Evolutionary conservation across 1,140 invertebrate species (phyloP).

Genomic region (Drosophila kohkoa): DNA sequence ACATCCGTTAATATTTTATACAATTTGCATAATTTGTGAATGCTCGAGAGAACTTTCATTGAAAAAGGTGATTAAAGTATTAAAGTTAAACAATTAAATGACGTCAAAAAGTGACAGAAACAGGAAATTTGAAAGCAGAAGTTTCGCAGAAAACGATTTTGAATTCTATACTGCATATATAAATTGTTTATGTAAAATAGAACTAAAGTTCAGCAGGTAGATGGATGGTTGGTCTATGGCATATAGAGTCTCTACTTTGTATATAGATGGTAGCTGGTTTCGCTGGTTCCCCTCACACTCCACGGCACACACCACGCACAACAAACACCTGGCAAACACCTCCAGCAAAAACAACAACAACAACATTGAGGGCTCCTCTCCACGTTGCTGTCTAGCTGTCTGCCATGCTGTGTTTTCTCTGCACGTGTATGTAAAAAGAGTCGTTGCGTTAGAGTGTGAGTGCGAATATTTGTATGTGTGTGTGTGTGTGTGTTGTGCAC

Average conservation of each 20-base stretch:
- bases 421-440: slow-evolving; percentile 21
- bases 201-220: slow-evolving; percentile 1
- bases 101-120: neutral
- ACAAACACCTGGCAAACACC: slow-evolving; percentile 25
- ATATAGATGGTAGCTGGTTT: neutral
- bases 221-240: neutral
- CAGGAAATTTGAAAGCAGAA: slow-evolving; percentile 5
- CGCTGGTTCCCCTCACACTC: neutral
- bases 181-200: neutral
- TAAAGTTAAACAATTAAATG: neutral
- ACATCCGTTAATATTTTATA: too few species aligned
- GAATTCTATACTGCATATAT: neutral
- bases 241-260: too few species aligned
- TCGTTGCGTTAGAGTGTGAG: too few species aligned
- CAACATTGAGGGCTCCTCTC: slow-evolving; percentile 15
- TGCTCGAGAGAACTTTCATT: too few species aligned
- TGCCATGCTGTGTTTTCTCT: neutral
- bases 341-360: neutral
- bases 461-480: neutral
- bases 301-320: slow-evolving; percentile 6
- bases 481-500: slow-evolving; percentile 5
- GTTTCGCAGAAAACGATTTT: neutral
- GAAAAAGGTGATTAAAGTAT: too few species aligned
- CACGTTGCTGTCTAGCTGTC: neutral
- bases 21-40: too few species aligned